Percentiles rank a stretch among this genome's conserved stretches.
These are phyloP conservation scores for Neomorphus geoffroyi DNA, from an alignment of 2,797 vertebrate genomes.

Conservation along the genomic window DNA sequence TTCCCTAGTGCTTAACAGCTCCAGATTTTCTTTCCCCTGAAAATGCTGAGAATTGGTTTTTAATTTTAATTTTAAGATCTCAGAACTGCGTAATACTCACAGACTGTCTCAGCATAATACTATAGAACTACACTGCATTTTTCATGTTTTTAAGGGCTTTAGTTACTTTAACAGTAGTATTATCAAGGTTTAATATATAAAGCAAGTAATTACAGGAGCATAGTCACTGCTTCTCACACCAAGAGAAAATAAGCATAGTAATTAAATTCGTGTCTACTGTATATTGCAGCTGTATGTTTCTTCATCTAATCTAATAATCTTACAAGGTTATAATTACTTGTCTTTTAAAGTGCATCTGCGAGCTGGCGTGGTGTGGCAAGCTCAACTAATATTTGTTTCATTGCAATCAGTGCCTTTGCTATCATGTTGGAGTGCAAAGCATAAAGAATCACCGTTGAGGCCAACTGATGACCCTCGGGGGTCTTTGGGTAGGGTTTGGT, in stretches of 20 bases:
- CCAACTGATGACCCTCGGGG: neutral
- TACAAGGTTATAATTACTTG: slow-evolving; percentile 7
- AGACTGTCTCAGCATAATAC: neutral
- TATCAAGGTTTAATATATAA: neutral
- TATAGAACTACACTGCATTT: neutral
- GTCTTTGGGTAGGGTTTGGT: neutral
- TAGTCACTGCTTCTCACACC: neutral
- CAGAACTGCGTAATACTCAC: neutral
- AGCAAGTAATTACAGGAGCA: neutral
- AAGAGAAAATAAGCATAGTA: slow-evolving; percentile 34
- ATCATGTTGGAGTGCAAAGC: neutral
- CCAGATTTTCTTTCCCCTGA: neutral
- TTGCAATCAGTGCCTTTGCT: neutral
- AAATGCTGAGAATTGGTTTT: neutral
- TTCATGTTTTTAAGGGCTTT: neutral
- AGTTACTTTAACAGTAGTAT: neutral
- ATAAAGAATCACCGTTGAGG: neutral
- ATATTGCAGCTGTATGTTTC: neutral
- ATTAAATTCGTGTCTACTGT: neutral
- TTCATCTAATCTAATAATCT: slow-evolving; percentile 11
- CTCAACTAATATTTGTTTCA: neutral
- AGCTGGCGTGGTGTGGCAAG: neutral
- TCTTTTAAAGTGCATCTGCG: slow-evolving; percentile 20
- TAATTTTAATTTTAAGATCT: neutral
- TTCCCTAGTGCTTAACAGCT: neutral